Percentiles rank a stretch among this genome's conserved stretches.
phyloP scores from a whole-genome alignment of 2,797 vertebrate genomes.

The Schizopygopsis malacanthus region DNA sequence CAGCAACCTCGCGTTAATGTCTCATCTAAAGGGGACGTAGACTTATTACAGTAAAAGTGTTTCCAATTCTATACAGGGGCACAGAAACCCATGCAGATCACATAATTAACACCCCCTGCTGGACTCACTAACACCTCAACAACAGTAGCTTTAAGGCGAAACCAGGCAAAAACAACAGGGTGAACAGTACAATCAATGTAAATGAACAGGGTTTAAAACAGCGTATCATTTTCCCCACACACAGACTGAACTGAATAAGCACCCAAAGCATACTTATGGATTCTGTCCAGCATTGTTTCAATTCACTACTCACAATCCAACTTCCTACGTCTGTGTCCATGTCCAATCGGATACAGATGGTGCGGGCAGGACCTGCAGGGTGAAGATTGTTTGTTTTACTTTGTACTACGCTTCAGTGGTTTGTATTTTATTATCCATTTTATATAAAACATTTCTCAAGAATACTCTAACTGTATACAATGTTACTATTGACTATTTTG shows the following conservation, averaged over 20 bases:
- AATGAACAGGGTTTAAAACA: background rate
- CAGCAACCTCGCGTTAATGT: background rate
- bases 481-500: background rate
- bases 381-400: constrained; percentile 1
- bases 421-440: background rate
- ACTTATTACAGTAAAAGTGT: constrained; percentile 2
- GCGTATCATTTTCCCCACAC: background rate
- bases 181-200: background rate
- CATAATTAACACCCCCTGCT: constrained; percentile 7
- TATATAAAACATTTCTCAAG: background rate
- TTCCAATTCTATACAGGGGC: background rate
- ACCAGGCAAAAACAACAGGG: background rate
- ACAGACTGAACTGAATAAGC: background rate
- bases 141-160: background rate
- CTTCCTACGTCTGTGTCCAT: background rate
- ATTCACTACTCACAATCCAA: constrained; percentile 13
- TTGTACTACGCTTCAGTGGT: background rate
- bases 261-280: background rate
- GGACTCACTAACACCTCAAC: background rate
- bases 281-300: constrained; percentile 1
- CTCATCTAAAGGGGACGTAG: background rate
- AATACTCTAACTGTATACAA: background rate
- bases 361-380: constrained; percentile 8
- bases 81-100: background rate
- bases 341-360: background rate